phyloP scores from a whole-genome alignment of 2,797 vertebrate genomes.

The Rhodeus uyekii region DNA sequence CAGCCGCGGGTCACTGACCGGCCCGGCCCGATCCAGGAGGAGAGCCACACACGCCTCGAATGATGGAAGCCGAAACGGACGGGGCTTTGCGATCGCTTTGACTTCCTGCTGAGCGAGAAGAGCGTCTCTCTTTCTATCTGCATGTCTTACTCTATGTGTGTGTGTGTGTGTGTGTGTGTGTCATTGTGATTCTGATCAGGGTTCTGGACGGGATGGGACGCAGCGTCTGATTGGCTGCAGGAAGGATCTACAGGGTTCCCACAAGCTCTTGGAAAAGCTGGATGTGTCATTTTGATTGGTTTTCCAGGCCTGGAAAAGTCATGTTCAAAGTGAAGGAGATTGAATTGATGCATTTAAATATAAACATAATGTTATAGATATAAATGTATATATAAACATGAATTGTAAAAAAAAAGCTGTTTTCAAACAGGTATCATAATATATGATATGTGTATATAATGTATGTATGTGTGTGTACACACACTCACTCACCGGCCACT shows the following conservation, averaged over 20 bases:
- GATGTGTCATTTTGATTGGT: not conserved
- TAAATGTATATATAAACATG: not conserved
- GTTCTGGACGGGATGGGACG: constrained; percentile 24
- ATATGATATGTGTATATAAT: not conserved
- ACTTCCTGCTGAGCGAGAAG: constrained; percentile 26
- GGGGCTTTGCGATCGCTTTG: not conserved
- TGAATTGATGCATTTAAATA: not conserved
- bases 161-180: constrained; percentile 49
- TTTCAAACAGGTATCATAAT: not conserved
- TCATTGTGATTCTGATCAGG: constrained; percentile 52
- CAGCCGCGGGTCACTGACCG: constrained; percentile 29
- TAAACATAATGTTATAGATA: not conserved
- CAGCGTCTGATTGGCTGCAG: constrained; percentile 8
- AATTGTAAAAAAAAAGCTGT: not conserved
- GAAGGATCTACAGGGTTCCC: constrained; percentile 28
- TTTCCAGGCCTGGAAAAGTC: constrained; percentile 12
- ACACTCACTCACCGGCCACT: not conserved
- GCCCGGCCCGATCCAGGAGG: not conserved
- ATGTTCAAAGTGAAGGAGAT: not conserved
- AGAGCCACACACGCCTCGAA: constrained; percentile 20
- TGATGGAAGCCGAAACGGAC: constrained; percentile 7
- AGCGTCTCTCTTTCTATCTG: constrained; percentile 42
- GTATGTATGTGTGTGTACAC: not conserved
- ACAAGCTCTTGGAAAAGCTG: not conserved
- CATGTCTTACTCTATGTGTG: constrained; percentile 49